Conservation (phyloP, 64 coral and sea anemone genomes). For the Exaiptasia diaphana region DNA sequence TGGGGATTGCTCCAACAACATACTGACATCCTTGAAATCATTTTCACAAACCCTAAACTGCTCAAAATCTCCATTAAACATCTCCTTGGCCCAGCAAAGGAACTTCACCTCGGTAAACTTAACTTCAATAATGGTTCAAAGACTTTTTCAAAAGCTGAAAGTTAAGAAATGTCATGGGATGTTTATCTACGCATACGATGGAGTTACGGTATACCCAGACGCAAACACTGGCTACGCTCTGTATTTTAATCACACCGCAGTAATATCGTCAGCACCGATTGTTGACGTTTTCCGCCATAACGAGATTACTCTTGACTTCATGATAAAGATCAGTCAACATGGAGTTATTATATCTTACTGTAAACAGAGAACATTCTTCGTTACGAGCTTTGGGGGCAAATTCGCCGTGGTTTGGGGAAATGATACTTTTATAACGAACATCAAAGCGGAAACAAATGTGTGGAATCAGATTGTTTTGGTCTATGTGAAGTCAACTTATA, state of each 20-base stretch:
- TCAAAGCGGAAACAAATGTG: conserved; percentile 58
- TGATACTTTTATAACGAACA: conserved; percentile 61
- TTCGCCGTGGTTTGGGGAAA: conserved; percentile 65
- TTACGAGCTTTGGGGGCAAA: conserved; percentile 43
- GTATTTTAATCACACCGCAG: conserved; percentile 71
- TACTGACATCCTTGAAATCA: conserved; percentile 44
- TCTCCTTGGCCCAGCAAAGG: not conserved
- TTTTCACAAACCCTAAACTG: conserved; percentile 56
- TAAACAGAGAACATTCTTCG: conserved; percentile 64
- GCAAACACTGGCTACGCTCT: conserved; percentile 86
- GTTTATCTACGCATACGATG: conserved; percentile 64
- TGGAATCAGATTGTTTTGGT: conserved; percentile 90
- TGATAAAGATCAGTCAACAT: conserved; percentile 64
- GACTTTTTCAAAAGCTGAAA: conserved; percentile 31
- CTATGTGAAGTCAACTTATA: conserved; percentile 33
- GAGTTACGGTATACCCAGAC: conserved; percentile 64
- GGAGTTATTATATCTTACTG: conserved; percentile 89
- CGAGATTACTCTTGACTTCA: conserved; percentile 78
- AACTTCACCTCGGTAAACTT: not conserved
- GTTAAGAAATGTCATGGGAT: conserved; percentile 70
- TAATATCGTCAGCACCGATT: conserved; percentile 47
- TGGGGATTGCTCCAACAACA: conserved; percentile 55
- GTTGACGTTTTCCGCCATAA: conserved; percentile 39
- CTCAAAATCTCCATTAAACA: conserved; percentile 12
- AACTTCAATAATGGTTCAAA: no score